Evolutionary conservation across 35 echinoderm and acorn worm species (phyloP), one percentile per base, ranked within the genome.

Genomic region (Anneissia japonica): DNA sequence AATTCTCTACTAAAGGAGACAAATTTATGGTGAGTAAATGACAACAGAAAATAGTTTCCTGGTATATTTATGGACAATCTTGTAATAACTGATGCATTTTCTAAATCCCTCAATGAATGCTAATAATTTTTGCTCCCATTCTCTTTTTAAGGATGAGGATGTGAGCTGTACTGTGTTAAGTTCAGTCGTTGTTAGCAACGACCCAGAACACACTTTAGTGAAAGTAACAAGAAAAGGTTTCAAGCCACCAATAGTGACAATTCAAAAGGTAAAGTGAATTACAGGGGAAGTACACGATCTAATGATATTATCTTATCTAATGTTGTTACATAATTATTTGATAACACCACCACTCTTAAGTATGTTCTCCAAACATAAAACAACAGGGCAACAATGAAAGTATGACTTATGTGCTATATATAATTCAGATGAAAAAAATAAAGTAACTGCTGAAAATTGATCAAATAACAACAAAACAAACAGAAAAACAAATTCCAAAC

Each of bases 11-110:
- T 39, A 93, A 89, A 74, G 78, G 46, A 23, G 87, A 89, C 40
- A 93, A 93, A 51, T 93, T 82, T 35, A 89, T 93, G 91, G 91
- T 93, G 64, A 82, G n/a, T n/a, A 13, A 64, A 13, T 64, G n/a
- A 64, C 12, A 64, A 64, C n/a, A 64, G n/a, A 64, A 64, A 12
- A 13, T n/a, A 64, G 51, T 13, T 64, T n/a, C n/a, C n/a, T 64
- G 12, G 51, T 13, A 64, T 64, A 64, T 12, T 13, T 64, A 13
- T 64, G 51, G n/a, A 64, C 12, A 64, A 64, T n/a, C 12, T 64
- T 13, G 51, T 64, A 12, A 64, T 12, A 13, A 64, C 51, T 13
- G 12, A 13, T 64, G 51, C 51, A 64, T 12, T 64, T 12, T n/a
- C n/a, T n/a, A n/a, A n/a, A n/a, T n/a, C n/a, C n/a, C n/a, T n/a